Conservation (phyloP, 23 tunicate genomes). For the Ascidia mentula region DNA sequence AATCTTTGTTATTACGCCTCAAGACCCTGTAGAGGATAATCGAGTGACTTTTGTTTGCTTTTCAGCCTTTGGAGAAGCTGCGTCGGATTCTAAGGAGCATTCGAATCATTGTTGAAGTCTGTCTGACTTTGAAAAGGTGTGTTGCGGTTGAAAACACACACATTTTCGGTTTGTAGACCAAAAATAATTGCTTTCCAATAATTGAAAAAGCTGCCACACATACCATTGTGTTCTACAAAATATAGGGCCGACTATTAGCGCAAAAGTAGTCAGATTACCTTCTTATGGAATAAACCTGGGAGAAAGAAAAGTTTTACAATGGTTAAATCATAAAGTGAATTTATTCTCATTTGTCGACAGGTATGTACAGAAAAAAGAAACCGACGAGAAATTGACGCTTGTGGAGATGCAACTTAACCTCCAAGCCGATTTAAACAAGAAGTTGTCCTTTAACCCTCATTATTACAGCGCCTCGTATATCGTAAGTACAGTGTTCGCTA, state of each 20-base stretch:
- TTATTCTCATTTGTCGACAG: constrained; percentile 10
- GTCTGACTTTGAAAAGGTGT: constrained; percentile 57
- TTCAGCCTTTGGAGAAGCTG: constrained; percentile 66
- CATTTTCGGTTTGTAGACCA: neutral
- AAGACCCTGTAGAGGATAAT: too few relatives aligned
- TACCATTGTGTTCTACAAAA: too few relatives aligned
- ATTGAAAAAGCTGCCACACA: too few relatives aligned
- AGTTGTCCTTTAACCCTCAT: constrained; percentile 62
- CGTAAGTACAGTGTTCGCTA: constrained; percentile 19
- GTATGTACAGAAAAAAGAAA: constrained; percentile 29
- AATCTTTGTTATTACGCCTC: too few relatives aligned
- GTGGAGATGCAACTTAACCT: constrained; percentile 75
- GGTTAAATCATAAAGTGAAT: too few relatives aligned
- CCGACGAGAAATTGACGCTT: constrained; percentile 30
- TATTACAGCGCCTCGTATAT: constrained; percentile 61
- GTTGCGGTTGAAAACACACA: neutral
- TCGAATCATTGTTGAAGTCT: constrained; percentile 68
- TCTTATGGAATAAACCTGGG: too few relatives aligned
- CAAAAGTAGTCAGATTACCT: too few relatives aligned
- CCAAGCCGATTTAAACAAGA: constrained; percentile 56
- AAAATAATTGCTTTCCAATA: neutral
- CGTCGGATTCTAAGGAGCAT: constrained; percentile 50
- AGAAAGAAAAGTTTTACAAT: too few relatives aligned
- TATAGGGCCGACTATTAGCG: too few relatives aligned
- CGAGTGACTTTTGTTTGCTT: neutral